Percentiles rank a stretch among this genome's conserved stretches.
Conservation (phyloP, 2,797 vertebrate species). For the Squalus acanthias region DNA sequence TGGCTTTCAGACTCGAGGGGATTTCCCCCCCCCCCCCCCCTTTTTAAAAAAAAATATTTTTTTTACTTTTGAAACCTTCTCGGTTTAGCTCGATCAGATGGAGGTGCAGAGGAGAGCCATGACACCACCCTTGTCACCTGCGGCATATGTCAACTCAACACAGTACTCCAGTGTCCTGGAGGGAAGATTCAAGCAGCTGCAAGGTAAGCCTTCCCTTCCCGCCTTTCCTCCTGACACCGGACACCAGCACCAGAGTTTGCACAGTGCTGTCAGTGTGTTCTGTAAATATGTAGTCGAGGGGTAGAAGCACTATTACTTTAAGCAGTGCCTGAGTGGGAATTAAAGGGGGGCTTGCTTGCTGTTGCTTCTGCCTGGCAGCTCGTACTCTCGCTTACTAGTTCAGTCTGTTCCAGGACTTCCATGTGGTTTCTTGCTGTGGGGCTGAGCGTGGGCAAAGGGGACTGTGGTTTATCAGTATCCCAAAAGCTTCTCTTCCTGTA, state of each 20-base stretch:
- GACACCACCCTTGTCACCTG: constrained; percentile 72
- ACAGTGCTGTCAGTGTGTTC: constrained; percentile 7
- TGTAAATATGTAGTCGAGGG: not conserved
- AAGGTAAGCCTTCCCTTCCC: constrained; percentile 68
- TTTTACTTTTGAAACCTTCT: not conserved
- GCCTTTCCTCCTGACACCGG: not conserved
- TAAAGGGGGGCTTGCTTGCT: not conserved
- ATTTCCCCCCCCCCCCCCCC: not conserved
- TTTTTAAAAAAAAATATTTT: not conserved
- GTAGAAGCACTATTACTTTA: too few species aligned
- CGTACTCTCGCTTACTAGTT: not conserved
- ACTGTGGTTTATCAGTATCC: not conserved
- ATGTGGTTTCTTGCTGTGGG: not conserved
- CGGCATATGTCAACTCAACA: constrained; percentile 81
- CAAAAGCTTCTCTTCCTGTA: not conserved
- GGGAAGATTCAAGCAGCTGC: constrained; percentile 86
- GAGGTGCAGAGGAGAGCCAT: constrained; percentile 62
- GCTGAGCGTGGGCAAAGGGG: not conserved
- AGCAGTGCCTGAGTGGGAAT: not conserved
- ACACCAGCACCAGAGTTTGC: not conserved
- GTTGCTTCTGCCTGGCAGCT: not conserved
- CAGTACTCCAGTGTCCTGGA: constrained; percentile 84
- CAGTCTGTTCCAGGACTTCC: not conserved
- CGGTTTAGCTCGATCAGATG: constrained; percentile 47
- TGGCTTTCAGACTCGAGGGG: not conserved